Conservation (phyloP, 2,797 vertebrate species). For the Paguma larvata region DNA sequence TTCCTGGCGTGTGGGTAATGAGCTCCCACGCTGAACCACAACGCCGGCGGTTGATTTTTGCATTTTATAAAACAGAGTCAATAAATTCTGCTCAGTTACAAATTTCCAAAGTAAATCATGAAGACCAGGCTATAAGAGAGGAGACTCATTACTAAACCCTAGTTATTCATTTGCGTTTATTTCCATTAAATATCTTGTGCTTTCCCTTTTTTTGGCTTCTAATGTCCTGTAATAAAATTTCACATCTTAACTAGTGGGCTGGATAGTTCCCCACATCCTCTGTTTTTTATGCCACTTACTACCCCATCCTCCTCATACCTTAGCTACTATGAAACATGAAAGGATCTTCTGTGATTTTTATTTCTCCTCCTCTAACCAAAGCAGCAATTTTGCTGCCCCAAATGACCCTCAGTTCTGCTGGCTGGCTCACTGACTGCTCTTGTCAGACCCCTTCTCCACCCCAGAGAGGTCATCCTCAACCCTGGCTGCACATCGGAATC, state of each 20-base stretch:
- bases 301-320: neutral
- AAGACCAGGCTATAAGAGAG: neutral
- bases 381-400: neutral
- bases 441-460: neutral
- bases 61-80: constrained; percentile 33
- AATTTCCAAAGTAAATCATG: constrained; percentile 11
- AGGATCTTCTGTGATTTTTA: neutral
- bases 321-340: neutral
- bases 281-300: neutral
- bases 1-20: neutral
- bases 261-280: neutral
- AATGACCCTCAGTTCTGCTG: neutral
- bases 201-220: neutral
- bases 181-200: neutral
- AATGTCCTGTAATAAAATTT: neutral
- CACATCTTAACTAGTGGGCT: neutral
- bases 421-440: neutral
- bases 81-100: constrained; percentile 32
- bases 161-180: neutral
- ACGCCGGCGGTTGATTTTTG: neutral
- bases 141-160: neutral
- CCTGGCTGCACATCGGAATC: neutral
- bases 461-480: neutral
- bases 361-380: neutral
- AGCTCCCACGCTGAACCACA: neutral